A percentile compares a stretch with the other conserved stretches of the same genome.
phyloP scores from a whole-genome alignment of 2,113 vertebrate genomes.

The Alces alces region DNA sequence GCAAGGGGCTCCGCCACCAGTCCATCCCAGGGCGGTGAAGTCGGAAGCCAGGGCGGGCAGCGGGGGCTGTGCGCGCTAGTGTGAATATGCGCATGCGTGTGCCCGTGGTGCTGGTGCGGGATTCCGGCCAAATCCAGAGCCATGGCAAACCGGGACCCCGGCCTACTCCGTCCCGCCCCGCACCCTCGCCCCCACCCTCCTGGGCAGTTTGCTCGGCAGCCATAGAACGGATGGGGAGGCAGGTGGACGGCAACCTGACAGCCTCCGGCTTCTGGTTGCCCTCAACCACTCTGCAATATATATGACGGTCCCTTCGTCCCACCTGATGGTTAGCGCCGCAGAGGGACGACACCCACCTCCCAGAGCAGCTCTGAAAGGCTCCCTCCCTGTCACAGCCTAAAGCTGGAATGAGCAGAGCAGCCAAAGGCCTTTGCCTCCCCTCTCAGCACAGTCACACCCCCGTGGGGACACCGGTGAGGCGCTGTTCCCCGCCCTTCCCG shows the following conservation, averaged over 20 bases:
- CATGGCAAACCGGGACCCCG: neutral
- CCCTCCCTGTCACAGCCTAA: neutral
- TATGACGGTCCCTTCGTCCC: neutral
- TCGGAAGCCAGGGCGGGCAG: neutral
- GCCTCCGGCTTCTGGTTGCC: neutral
- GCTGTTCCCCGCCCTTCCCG: neutral
- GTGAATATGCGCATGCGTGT: neutral
- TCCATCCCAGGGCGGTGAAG: neutral
- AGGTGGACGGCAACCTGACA: neutral
- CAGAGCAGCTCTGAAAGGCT: neutral
- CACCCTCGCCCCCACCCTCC: neutral
- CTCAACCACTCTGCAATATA: neutral
- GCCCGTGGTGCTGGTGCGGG: neutral
- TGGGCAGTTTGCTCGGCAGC: neutral
- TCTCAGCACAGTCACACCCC: neutral
- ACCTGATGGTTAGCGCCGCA: fast-evolving
- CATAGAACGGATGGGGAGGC: neutral
- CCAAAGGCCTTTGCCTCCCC: neutral
- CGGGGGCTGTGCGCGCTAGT: fast-evolving
- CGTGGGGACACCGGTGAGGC: neutral
- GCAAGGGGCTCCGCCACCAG: neutral
- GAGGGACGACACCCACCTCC: neutral
- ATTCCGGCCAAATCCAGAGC: neutral
- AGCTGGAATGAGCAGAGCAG: neutral
- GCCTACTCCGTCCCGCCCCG: neutral